A percentile compares a stretch with the other conserved stretches of the same genome.
These are phyloP conservation scores for Sinonovacula constricta DNA, from an alignment of 1,140 invertebrate species.

Conservation along the genomic window DNA sequence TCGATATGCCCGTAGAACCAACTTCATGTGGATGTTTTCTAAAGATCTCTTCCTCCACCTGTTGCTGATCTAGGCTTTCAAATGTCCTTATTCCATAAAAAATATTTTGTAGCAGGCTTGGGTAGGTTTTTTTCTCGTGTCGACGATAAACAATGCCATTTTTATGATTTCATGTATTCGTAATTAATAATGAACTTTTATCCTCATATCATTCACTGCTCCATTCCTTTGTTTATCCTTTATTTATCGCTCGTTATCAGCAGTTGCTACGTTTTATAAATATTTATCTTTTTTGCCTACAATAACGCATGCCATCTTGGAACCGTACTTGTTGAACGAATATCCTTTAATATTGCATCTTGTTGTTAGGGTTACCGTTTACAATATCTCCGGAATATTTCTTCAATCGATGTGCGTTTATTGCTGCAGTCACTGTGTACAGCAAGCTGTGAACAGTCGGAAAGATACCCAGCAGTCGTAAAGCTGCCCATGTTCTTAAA, in stretches of 20 bases:
- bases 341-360: background rate
- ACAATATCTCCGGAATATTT: no score
- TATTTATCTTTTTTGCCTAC: conserved; percentile 7
- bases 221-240: background rate
- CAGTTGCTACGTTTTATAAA: background rate
- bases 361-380: no score
- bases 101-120: conserved; percentile 81
- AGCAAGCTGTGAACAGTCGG: no score
- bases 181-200: background rate
- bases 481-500: no score
- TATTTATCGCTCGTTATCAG: background rate
- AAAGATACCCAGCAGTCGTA: no score
- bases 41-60: conserved; percentile 82
- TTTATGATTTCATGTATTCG: background rate
- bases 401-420: no score
- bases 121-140: conserved; percentile 77
- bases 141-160: background rate
- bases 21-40: conserved; percentile 80
- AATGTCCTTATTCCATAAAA: conserved; percentile 79
- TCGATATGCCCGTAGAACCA: conserved; percentile 68
- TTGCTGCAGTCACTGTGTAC: no score
- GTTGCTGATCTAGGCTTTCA: conserved; percentile 80
- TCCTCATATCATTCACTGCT: background rate
- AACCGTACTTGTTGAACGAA: background rate
- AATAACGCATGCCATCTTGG: background rate